Base-by-base conservation (phyloP, 2,797 vertebrate genomes). In the Gobionotothen gibberifrons region DNA sequence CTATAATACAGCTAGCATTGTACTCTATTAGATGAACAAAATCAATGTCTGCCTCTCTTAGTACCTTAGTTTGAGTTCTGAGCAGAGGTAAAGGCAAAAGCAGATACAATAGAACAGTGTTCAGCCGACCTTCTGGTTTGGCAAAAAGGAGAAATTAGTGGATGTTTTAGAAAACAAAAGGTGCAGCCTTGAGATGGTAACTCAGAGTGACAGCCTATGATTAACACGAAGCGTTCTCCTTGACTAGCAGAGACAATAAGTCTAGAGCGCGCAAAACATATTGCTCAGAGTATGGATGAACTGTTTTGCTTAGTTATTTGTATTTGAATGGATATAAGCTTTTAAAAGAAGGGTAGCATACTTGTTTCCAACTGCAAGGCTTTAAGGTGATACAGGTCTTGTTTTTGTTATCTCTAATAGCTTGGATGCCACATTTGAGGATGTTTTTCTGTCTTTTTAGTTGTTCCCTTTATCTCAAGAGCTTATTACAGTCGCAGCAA, bases 111-210 rank as follows among this genome's bases (percentile, higher is more conserved):
- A 72, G 78, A 52, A 59, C 76, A 84, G 82, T 90, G 86, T 91
- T 89, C 64, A 55, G 66, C 36, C 21, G 61, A 59, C 65, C 76
- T 85, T 87, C 71, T 67, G 65, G 52, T 69, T 84, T 69, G 84
- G 83, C 81, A 73, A 85, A 90, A 75, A 69, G 65, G 56, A 79
- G 87, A 89, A 92, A 91, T 90, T 91, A 90, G 88, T 36, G 79
- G 74, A 86, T 90, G 83, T 89, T 91, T 90, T 75, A 73, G 85
- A 85, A 91, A 89, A 93, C 89, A 93, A 93, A 90, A 91, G 90
- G 81, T 83, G 92, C 89, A 91, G 87, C 84, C 83, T 91, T 90
- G 85, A 90, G 89, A 92, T 72, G 72, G 79, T 92, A 92, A 92
- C 88, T 82, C 69, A 46, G 83, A 88, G 90, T 89, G 91, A 92